Evolutionary conservation across 2,888 invertebrate genomes (phyloP).

Genomic region (Himalopsyche anomala): DNA sequence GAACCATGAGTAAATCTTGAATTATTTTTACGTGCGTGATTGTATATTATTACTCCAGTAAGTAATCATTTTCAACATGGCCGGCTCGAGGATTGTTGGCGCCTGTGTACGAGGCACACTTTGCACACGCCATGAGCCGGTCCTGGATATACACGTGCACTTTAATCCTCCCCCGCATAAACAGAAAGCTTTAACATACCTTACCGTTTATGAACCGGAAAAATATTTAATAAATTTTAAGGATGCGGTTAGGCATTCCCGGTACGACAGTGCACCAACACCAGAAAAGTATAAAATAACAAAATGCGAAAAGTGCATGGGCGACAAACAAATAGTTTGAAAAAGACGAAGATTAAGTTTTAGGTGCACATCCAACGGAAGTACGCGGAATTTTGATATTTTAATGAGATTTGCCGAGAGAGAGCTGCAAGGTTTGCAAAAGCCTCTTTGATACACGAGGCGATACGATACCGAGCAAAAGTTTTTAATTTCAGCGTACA

Average conservation of each 20-base stretch:
- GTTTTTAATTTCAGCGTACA: constrained; percentile 17
- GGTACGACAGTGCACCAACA: not conserved
- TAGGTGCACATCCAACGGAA: constrained; percentile 17
- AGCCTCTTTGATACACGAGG: not conserved
- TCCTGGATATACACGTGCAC: too few species aligned
- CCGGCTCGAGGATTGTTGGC: too few species aligned
- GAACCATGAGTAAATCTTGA: too few species aligned
- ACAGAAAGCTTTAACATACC: too few species aligned
- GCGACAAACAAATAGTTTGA: not conserved
- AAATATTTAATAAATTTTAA: not conserved
- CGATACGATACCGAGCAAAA: not conserved
- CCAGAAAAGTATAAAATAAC: not conserved
- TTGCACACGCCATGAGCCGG: too few species aligned
- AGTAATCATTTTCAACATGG: too few species aligned
- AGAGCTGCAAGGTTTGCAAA: not conserved
- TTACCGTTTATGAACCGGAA: too few species aligned
- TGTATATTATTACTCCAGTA: too few species aligned
- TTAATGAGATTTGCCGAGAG: not conserved
- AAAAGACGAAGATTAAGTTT: not conserved
- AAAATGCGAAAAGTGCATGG: not conserved
- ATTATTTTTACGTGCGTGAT: too few species aligned
- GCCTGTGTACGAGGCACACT: too few species aligned
- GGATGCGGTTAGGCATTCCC: not conserved
- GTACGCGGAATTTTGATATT: constrained; percentile 14
- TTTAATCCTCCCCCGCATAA: too few species aligned